Conservation (phyloP, 2,113 vertebrate species). For the Engystomops pustulosus region DNA sequence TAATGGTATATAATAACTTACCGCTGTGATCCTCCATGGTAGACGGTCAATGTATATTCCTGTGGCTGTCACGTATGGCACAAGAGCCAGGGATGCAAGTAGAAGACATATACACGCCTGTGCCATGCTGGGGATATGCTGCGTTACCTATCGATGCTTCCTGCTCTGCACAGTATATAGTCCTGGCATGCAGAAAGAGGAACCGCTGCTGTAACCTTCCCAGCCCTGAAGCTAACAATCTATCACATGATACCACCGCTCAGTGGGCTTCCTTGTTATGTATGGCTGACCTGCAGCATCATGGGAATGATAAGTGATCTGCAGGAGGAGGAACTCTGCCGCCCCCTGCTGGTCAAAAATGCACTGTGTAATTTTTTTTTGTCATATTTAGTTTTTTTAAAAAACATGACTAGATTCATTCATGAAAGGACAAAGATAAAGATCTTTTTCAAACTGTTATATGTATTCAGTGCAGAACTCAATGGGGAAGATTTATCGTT, state of each 20-base stretch:
- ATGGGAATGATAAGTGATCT: not conserved
- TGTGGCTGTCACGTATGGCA: not conserved
- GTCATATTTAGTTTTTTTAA: no score
- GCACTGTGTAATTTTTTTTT: not conserved
- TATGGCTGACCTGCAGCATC: not conserved
- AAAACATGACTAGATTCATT: no score
- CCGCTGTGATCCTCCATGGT: not conserved
- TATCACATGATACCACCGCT: slow-evolving; percentile 6
- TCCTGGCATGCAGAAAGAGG: not conserved
- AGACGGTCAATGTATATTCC: not conserved
- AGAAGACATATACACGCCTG: not conserved
- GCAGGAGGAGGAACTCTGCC: not conserved
- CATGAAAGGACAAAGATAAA: no score
- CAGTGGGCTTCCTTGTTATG: not conserved
- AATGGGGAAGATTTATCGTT: no score
- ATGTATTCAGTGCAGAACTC: no score
- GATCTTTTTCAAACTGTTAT: no score
- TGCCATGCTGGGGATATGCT: not conserved
- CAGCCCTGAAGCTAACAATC: not conserved
- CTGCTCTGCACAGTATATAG: not conserved
- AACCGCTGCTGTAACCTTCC: slow-evolving; percentile 1
- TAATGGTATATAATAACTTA: not conserved
- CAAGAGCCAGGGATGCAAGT: not conserved
- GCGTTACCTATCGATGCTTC: not conserved
- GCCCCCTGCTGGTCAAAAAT: slow-evolving; percentile 15